Conservation (phyloP, 2,113 vertebrate species). For the Neogale vison region DNA sequence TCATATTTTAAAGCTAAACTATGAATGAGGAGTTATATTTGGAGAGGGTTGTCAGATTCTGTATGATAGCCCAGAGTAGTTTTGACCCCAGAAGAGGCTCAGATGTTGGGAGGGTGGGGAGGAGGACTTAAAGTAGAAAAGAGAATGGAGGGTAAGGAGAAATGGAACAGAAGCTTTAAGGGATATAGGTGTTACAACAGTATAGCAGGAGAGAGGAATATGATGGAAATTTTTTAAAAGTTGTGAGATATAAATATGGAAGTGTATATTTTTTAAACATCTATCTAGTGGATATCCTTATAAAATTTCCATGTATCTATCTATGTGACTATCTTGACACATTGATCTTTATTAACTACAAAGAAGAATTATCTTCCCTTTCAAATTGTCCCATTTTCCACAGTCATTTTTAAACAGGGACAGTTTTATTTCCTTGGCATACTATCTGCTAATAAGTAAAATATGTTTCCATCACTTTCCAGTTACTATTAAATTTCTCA, state of each 20-base stretch:
- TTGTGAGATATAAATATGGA: background rate
- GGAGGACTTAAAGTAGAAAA: background rate
- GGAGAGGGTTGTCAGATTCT: background rate
- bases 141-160: background rate
- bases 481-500: background rate
- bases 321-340: background rate
- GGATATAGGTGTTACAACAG: background rate
- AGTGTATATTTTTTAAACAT: background rate
- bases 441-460: conserved; percentile 4
- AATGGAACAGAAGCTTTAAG: background rate
- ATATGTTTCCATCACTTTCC: background rate
- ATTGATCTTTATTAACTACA: conserved; percentile 1
- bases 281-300: background rate
- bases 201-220: background rate
- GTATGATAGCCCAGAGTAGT: background rate
- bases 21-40: background rate
- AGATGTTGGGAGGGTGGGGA: background rate
- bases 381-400: background rate
- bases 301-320: background rate
- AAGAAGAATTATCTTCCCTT: background rate
- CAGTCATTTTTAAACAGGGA: conserved; percentile 35
- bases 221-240: background rate
- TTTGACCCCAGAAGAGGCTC: background rate
- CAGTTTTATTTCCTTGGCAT: background rate
- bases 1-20: background rate